Percentiles rank a stretch among this genome's conserved stretches.
Conservation (phyloP, 2,797 vertebrate genomes). For the Fistularia commersonii region DNA sequence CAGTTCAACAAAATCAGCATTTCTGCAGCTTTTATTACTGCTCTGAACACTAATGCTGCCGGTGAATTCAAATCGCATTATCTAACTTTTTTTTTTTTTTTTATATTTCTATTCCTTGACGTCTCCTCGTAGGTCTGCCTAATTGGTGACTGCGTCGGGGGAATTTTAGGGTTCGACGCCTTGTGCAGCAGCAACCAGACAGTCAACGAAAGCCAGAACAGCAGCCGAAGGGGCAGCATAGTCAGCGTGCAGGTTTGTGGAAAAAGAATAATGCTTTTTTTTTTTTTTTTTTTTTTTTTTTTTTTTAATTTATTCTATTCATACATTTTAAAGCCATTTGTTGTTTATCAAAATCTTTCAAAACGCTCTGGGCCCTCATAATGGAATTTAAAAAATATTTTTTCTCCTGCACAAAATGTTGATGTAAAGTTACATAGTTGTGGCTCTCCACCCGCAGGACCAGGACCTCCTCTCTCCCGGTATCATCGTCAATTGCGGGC, state of each 20-base stretch:
- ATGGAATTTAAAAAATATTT: neutral
- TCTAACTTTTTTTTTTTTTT: neutral
- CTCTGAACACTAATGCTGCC: too few species aligned
- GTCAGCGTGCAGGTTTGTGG: constrained; percentile 86
- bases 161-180: constrained; percentile 94
- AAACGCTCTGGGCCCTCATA: too few species aligned
- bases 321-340: too few species aligned
- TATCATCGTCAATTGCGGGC: constrained; percentile 82
- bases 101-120: constrained; percentile 6
- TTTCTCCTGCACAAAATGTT: neutral
- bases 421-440: too few species aligned
- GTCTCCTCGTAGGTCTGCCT: constrained; percentile 83
- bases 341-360: too few species aligned
- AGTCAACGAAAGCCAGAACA: constrained; percentile 92
- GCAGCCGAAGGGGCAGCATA: constrained; percentile 92
- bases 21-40: too few species aligned
- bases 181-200: constrained; percentile 91
- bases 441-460: constrained; percentile 72
- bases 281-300: too few species aligned
- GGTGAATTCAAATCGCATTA: too few species aligned
- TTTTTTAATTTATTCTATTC: too few species aligned
- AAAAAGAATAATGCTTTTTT: too few species aligned
- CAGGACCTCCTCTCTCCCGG: constrained; percentile 93
- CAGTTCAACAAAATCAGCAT: too few species aligned
- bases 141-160: constrained; percentile 94